Conservation (phyloP, 2,113 vertebrate genomes). For the Mus musculus region GRCm39 chr15:89518001-89518500, state of each 20-base stretch:
- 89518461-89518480: neutral
- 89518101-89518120: neutral
- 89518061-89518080: neutral
- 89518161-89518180: neutral
- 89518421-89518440: neutral
- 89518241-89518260: neutral
- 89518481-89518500: neutral
- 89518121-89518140: neutral
- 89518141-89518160: neutral
- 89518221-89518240: neutral
- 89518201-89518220: neutral
- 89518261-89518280: neutral
- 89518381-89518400: neutral
- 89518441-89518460: neutral
- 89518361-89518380: neutral
- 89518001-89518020: neutral
- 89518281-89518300: neutral
- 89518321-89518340: neutral
- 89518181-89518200: neutral
- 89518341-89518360: neutral
- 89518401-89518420: neutral
- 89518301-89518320: neutral
- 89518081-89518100: neutral
- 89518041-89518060: neutral
- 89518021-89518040: neutral